Evolutionary conservation across 2,113 vertebrate species (phyloP).

Genomic region (Zapornia atra): DNA sequence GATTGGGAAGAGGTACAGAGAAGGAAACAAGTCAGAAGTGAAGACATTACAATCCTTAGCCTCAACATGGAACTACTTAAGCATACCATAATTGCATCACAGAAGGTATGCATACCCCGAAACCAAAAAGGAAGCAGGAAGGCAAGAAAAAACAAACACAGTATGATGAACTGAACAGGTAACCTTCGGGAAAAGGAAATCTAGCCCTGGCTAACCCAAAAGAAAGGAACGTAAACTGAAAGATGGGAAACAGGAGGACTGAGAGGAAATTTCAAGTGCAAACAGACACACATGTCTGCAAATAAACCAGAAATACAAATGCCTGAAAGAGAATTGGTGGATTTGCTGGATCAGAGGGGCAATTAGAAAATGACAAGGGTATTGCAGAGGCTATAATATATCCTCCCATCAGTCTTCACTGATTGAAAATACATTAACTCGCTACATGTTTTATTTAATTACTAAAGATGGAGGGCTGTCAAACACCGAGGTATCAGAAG

Average conservation of each 20-base stretch:
- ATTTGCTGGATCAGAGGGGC: neutral
- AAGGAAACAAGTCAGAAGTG: neutral
- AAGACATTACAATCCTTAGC: conserved; percentile 11
- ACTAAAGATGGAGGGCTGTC: neutral
- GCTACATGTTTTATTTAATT: neutral
- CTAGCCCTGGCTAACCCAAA: neutral
- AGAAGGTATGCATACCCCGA: conserved; percentile 64
- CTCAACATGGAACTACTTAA: conserved; percentile 70
- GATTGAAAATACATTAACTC: neutral
- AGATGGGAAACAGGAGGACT: neutral
- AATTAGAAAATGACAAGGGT: neutral
- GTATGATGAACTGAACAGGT: conserved; percentile 56
- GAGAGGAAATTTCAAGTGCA: neutral
- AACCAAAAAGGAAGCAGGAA: conserved; percentile 69
- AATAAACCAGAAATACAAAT: neutral
- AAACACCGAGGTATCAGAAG: conserved; percentile 11
- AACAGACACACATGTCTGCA: neutral
- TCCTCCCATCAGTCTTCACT: neutral
- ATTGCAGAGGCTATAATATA: neutral
- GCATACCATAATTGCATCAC: conserved; percentile 64
- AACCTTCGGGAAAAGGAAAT: conserved; percentile 58
- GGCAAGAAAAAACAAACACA: conserved; percentile 59
- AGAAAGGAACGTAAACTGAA: neutral
- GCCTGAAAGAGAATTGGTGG: neutral
- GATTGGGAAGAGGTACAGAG: neutral